Conservation (phyloP, 2,113 vertebrate genomes). For the Phrynosoma blainvillii region DNA sequence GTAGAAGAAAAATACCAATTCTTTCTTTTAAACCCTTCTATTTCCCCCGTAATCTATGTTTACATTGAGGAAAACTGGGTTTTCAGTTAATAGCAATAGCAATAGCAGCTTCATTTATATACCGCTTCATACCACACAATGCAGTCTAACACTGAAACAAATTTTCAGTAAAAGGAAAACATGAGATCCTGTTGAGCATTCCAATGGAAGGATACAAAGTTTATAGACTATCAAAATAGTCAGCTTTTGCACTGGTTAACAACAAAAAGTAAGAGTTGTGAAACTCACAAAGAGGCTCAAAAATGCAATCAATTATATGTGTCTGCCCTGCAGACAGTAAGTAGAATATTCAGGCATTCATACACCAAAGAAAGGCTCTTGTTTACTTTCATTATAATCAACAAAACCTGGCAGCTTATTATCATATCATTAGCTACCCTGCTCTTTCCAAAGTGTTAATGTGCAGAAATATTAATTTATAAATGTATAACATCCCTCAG, state of each 20-base stretch:
- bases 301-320: conserved; percentile 69
- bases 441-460: conserved; percentile 76
- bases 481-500: conserved; percentile 64
- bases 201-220: conserved; percentile 65
- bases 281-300: conserved; percentile 65
- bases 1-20: conserved; percentile 61
- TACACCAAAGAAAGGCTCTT: conserved; percentile 76
- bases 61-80: conserved; percentile 72
- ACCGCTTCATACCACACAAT: no score
- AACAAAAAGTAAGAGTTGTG: conserved; percentile 51
- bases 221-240: conserved; percentile 63
- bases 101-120: no score
- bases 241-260: conserved; percentile 53
- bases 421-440: conserved; percentile 79
- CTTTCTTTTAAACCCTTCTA: conserved; percentile 65
- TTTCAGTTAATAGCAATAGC: conserved; percentile 52
- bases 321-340: conserved; percentile 74
- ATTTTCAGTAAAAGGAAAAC: conserved; percentile 63
- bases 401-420: conserved; percentile 80
- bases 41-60: conserved; percentile 75
- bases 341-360: conserved; percentile 74
- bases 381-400: conserved; percentile 76
- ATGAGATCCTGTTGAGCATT: conserved; percentile 65
- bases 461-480: conserved; percentile 78
- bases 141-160: conserved; percentile 68